Percentiles rank a stretch among this genome's conserved stretches.
phyloP scores from a whole-genome alignment of 2,888 invertebrate genomes.

The Listrodromus nycthemerus region DNA sequence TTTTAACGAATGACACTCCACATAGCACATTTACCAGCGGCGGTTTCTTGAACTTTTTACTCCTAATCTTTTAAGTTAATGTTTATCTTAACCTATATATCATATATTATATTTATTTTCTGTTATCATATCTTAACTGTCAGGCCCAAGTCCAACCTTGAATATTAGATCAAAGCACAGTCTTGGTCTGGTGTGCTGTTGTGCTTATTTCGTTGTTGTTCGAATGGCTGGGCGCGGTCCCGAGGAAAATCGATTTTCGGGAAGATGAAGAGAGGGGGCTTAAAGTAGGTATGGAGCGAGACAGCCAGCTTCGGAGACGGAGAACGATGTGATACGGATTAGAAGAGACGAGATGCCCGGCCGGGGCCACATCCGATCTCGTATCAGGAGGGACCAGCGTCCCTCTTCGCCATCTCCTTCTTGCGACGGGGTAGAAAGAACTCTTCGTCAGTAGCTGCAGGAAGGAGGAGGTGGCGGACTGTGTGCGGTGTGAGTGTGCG shows the following conservation, averaged over 20 bases:
- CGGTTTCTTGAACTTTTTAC: neutral
- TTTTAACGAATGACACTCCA: too few species aligned
- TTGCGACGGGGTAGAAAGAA: slow-evolving; percentile 50
- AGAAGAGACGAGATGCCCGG: slow-evolving; percentile 69
- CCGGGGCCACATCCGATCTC: slow-evolving; percentile 75
- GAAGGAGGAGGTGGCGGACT: slow-evolving; percentile 1
- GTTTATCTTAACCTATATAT: neutral
- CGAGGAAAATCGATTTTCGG: slow-evolving; percentile 82
- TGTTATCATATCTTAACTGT: neutral
- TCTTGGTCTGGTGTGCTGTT: slow-evolving; percentile 27
- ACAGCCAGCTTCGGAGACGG: slow-evolving; percentile 63
- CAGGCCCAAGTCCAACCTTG: neutral
- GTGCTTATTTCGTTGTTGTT: slow-evolving; percentile 34
- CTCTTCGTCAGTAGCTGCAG: slow-evolving; percentile 28
- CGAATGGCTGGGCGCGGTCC: slow-evolving; percentile 80
- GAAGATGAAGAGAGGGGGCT: slow-evolving; percentile 72
- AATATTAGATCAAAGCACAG: neutral
- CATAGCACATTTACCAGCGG: too few species aligned
- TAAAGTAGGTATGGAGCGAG: slow-evolving; percentile 67
- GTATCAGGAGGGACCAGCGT: slow-evolving; percentile 75
- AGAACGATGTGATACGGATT: slow-evolving; percentile 80
- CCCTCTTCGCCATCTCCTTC: slow-evolving; percentile 67
- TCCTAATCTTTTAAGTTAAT: neutral
- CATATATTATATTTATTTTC: too few species aligned
- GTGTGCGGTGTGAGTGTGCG: slow-evolving; percentile 25